A percentile compares a stretch with the other conserved stretches of the same genome.
Conservation (phyloP, 2,113 vertebrate species). For the Anarrhichthys ocellatus region DNA sequence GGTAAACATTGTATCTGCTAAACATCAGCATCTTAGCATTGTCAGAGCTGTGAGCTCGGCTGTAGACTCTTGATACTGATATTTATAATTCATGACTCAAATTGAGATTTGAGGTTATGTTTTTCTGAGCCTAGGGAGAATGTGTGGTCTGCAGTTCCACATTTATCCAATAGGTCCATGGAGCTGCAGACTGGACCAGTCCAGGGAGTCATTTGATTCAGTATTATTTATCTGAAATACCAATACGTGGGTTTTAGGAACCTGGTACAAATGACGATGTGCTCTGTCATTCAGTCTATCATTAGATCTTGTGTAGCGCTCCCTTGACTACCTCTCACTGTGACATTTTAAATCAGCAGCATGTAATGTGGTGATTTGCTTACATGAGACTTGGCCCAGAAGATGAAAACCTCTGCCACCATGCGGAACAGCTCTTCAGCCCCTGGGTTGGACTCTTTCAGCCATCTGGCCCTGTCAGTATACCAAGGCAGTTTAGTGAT, state of each 20-base stretch:
- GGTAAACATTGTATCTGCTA: not conserved
- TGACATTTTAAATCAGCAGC: not conserved
- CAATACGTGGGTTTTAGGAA: not conserved
- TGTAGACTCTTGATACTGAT: not conserved
- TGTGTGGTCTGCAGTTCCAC: not conserved
- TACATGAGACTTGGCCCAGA: slow-evolving; percentile 98
- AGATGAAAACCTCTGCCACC: slow-evolving; percentile 98
- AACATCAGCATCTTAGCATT: not conserved
- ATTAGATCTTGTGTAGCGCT: not conserved
- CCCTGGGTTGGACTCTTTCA: slow-evolving; percentile 92
- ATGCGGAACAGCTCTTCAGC: slow-evolving; percentile 96
- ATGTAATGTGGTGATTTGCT: slow-evolving; percentile 56
- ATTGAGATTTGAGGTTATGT: not conserved
- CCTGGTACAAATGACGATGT: not conserved
- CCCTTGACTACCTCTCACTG: not conserved
- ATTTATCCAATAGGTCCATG: too few species aligned
- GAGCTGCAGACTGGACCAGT: not conserved
- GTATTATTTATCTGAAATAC: not conserved
- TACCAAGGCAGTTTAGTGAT: not conserved
- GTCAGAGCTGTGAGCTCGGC: not conserved
- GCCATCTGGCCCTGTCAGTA: slow-evolving; percentile 90
- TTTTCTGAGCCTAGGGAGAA: not conserved
- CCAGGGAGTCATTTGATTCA: not conserved
- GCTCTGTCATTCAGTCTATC: not conserved
- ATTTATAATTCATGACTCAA: not conserved